These are phyloP conservation scores for Xenops minutus DNA, from an alignment of 2,797 vertebrate species.

Conservation along the genomic window DNA sequence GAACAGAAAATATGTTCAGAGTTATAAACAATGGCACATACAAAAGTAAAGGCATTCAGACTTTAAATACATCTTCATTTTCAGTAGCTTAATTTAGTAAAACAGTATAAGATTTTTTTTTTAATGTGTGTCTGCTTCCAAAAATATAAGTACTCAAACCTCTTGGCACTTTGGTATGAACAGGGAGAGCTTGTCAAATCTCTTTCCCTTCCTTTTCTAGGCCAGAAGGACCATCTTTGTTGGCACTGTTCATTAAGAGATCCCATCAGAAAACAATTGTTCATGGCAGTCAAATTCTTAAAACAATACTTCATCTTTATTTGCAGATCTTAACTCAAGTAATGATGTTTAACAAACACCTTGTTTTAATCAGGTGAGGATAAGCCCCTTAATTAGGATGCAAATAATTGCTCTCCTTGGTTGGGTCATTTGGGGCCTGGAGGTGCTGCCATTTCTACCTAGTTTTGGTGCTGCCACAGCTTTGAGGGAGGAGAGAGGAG, in stretches of 20 bases:
- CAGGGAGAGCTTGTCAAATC: conserved; percentile 37
- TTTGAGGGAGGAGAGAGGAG: not conserved
- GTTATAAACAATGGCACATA: not conserved
- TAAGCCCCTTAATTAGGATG: conserved; percentile 64
- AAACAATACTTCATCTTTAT: conserved; percentile 68
- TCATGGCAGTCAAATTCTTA: conserved; percentile 8
- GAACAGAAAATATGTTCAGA: not conserved
- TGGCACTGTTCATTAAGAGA: not conserved
- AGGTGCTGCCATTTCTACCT: conserved; percentile 12
- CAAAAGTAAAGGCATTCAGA: not conserved
- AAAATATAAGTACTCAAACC: not conserved
- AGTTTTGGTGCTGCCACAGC: not conserved
- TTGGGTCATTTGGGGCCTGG: conserved; percentile 9
- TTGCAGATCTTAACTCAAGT: conserved; percentile 73
- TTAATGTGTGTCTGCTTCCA: not conserved
- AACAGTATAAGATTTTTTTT: not conserved
- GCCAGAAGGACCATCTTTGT: not conserved
- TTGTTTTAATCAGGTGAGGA: conserved; percentile 66
- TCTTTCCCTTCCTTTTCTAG: not conserved
- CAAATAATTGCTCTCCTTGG: conserved; percentile 29
- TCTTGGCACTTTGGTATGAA: not conserved
- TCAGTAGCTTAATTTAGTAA: not conserved
- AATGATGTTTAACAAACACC: conserved; percentile 76
- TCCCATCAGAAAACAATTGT: conserved; percentile 55
- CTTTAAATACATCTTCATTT: not conserved